Evolutionary conservation across 2,113 vertebrate species (phyloP).

Genomic region (Dromiciops gliroides): DNA sequence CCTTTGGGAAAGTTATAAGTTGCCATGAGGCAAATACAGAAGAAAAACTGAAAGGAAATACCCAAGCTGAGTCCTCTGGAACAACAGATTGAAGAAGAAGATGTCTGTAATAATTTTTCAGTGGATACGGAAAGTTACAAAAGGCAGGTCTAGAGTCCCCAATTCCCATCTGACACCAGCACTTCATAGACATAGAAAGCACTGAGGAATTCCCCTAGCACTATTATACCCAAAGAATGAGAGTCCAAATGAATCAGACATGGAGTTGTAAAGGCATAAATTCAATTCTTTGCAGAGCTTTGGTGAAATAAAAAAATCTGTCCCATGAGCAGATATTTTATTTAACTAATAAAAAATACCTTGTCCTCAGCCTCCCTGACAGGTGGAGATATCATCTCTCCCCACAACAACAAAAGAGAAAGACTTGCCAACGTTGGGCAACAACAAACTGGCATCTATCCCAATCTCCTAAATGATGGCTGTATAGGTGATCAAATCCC

Average conservation of each 20-base stretch:
- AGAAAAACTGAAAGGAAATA: constrained; percentile 11
- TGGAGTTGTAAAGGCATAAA: constrained; percentile 45
- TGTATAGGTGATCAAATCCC: not conserved
- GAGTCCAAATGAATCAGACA: constrained; percentile 26
- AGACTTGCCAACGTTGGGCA: constrained; percentile 2
- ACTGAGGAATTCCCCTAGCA: not conserved
- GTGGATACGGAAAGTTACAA: not conserved
- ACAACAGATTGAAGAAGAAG: not conserved
- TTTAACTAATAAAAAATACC: constrained; percentile 21
- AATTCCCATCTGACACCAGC: not conserved
- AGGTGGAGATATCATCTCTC: constrained; percentile 14
- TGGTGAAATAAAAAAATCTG: constrained; percentile 38
- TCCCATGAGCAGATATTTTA: constrained; percentile 8
- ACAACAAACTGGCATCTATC: not conserved
- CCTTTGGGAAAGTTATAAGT: not conserved
- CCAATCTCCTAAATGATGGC: constrained; percentile 10
- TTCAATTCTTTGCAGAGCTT: constrained; percentile 27
- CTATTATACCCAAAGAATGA: not conserved
- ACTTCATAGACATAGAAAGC: not conserved
- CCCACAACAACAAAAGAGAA: not conserved
- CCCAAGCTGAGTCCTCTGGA: not conserved
- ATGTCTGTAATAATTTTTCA: not conserved
- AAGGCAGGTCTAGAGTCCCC: not conserved
- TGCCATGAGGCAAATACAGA: not conserved
- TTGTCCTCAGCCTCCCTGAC: not conserved